These are phyloP conservation scores for Potorous gilbertii DNA, from an alignment of 2,797 vertebrate species.

Conservation along the genomic window DNA sequence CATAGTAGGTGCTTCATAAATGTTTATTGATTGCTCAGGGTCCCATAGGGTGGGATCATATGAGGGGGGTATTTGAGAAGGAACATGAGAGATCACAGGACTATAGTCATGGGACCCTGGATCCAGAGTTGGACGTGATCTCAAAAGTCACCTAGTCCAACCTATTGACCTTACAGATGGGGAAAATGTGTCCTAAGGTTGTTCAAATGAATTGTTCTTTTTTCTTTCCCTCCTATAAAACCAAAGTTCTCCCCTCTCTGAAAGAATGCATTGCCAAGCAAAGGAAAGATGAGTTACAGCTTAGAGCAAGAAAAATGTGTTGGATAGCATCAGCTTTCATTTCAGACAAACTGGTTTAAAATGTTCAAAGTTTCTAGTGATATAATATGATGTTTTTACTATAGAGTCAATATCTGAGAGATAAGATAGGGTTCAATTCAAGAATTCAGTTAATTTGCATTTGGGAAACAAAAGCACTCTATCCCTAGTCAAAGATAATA, in stretches of 20 bases:
- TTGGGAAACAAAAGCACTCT: conserved; percentile 65
- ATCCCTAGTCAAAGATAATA: conserved; percentile 68
- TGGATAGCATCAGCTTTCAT: conserved; percentile 25
- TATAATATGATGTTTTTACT: conserved; percentile 24
- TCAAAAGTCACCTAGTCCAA: neutral
- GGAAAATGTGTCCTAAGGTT: neutral
- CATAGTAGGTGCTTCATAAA: neutral
- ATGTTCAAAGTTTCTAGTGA: neutral
- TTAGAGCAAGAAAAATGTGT: conserved; percentile 21
- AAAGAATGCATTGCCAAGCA: neutral
- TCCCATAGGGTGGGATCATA: neutral
- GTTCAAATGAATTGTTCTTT: neutral
- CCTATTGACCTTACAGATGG: neutral
- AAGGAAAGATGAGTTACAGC: neutral
- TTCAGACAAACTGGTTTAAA: conserved; percentile 9
- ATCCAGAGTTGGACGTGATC: neutral
- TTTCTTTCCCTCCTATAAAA: conserved; percentile 17
- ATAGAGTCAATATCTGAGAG: conserved; percentile 30
- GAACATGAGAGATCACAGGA: neutral
- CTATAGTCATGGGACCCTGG: neutral
- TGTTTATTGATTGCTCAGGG: neutral
- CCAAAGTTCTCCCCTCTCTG: conserved; percentile 6
- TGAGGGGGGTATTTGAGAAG: neutral
- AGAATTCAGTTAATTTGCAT: conserved; percentile 44
- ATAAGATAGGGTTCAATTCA: conserved; percentile 10